Conservation (phyloP, 1,140 invertebrate species). For the Monomorium pharaonis region DNA sequence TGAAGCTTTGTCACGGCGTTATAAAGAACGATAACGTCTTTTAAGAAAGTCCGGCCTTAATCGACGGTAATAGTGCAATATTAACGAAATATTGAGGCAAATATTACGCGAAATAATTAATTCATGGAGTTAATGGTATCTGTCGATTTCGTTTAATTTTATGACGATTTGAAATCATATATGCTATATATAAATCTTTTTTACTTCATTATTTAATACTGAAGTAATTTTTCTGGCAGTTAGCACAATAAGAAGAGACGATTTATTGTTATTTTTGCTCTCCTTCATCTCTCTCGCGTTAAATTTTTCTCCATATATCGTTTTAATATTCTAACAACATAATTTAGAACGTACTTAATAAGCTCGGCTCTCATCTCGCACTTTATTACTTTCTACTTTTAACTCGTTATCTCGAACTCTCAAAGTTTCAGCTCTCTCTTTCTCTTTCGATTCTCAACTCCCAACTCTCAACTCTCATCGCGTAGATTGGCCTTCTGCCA, state of each 20-base stretch:
- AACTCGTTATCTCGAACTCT: conserved; percentile 30
- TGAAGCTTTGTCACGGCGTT: not conserved
- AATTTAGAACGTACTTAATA: conserved; percentile 16
- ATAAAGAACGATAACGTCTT: conserved; percentile 6
- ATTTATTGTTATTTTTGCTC: not conserved
- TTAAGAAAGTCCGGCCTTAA: not conserved
- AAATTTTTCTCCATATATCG: not conserved
- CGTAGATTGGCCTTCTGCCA: not conserved
- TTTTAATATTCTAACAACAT: conserved; percentile 18
- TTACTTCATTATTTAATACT: not conserved
- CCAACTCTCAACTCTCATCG: conserved; percentile 31
- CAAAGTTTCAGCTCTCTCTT: conserved; percentile 2
- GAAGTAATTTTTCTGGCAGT: not conserved
- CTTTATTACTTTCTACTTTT: conserved; percentile 18
- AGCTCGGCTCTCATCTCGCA: not conserved
- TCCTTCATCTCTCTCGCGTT: too few species aligned
- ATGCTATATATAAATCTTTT: not conserved
- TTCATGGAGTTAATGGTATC: conserved; percentile 16
- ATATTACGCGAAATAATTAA: not conserved
- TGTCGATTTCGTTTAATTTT: not conserved
- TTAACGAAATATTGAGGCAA: not conserved
- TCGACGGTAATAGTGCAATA: not conserved
- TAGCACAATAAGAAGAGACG: not conserved
- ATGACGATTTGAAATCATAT: not conserved
- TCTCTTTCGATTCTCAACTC: conserved; percentile 14